Conservation (phyloP, 2,797 vertebrate genomes). For the Pipistrellus pipistrellus region DNA sequence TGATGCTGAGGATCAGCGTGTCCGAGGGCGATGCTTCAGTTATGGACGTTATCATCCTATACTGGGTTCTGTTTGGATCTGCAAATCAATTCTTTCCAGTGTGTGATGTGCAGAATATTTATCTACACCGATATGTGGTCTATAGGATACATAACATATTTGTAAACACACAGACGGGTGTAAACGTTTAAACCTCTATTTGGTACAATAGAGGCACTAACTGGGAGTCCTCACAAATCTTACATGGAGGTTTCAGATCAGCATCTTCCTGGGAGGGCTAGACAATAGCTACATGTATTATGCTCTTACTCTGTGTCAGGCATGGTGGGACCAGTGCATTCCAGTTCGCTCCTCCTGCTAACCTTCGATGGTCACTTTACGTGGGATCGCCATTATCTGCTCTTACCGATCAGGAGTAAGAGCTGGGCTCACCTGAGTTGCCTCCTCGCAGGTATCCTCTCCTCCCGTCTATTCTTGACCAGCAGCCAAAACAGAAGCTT, state of each 20-base stretch:
- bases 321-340: background rate
- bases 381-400: fast-evolving
- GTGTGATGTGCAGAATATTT: background rate
- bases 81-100: background rate
- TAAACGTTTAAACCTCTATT: background rate
- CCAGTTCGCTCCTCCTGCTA: fast-evolving
- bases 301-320: background rate
- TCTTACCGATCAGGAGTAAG: background rate
- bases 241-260: background rate
- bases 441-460: background rate
- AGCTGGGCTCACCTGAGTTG: background rate
- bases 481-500: background rate
- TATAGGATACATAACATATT: background rate
- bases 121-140: background rate
- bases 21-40: background rate
- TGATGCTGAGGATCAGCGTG: background rate
- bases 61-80: background rate
- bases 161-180: background rate
- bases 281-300: background rate
- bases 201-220: background rate
- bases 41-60: background rate
- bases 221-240: background rate
- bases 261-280: background rate
- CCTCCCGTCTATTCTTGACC: background rate
- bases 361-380: background rate